Conservation (phyloP, 2,797 vertebrate species). For the Amphiprion clarkii region DNA sequence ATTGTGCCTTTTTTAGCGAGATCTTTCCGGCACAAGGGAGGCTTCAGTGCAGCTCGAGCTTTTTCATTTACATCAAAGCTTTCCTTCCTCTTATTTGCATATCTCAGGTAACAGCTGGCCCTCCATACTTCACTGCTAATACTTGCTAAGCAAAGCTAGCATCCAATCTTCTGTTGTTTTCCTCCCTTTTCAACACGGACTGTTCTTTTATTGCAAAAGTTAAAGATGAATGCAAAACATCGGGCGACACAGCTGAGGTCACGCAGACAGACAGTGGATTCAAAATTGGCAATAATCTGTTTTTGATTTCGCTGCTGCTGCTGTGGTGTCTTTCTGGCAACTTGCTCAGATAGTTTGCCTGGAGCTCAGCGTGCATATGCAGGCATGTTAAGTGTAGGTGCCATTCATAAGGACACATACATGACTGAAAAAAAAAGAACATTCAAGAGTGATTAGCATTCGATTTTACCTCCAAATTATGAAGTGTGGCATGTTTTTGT, state of each 20-base stretch:
- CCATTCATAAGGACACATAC: too few relatives aligned
- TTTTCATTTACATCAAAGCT: conserved; percentile 77
- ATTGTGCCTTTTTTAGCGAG: conserved; percentile 40
- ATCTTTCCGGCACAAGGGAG: conserved; percentile 47
- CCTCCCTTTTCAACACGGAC: conserved; percentile 27
- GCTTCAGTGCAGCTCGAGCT: conserved; percentile 47
- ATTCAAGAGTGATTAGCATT: conserved; percentile 37
- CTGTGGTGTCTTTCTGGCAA: background rate
- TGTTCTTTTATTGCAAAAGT: conserved; percentile 37
- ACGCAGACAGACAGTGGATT: conserved; percentile 1
- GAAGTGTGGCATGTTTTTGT: conserved; percentile 18
- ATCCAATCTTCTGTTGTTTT: conserved; percentile 48
- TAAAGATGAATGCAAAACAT: conserved; percentile 40
- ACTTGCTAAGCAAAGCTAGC: conserved; percentile 55
- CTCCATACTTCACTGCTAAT: conserved; percentile 51
- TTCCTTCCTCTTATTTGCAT: conserved; percentile 66
- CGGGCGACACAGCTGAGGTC: conserved; percentile 19
- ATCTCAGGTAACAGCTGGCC: conserved; percentile 75
- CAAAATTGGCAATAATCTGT: conserved; percentile 14
- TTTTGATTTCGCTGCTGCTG: background rate
- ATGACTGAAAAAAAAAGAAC: background rate
- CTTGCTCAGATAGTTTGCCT: conserved; percentile 1
- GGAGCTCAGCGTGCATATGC: background rate
- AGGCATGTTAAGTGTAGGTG: background rate
- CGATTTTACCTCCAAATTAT: background rate